These are phyloP conservation scores for Condylura cristata DNA, from an alignment of 2,113 vertebrate genomes.

Conservation along the genomic window DNA sequence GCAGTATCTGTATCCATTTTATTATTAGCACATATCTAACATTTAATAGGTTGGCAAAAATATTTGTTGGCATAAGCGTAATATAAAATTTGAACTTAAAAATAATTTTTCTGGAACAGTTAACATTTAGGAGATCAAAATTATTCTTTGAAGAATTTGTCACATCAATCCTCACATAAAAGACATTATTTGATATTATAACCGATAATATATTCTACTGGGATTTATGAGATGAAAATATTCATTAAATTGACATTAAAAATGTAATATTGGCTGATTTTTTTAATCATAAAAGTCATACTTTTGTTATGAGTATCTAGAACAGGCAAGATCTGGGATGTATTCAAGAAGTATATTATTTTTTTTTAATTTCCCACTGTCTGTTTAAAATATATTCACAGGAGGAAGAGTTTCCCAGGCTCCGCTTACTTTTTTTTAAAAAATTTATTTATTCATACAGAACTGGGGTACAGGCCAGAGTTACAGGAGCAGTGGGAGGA, in stretches of 20 bases:
- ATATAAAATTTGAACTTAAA: slow-evolving; percentile 12
- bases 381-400: slow-evolving; percentile 6
- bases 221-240: slow-evolving; percentile 28
- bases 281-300: slow-evolving; percentile 32
- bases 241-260: slow-evolving; percentile 43
- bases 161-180: not conserved
- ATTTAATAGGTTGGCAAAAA: not conserved
- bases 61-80: not conserved
- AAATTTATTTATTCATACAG: too few relatives aligned
- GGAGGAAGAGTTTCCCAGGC: not conserved
- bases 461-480: too few relatives aligned
- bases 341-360: not conserved
- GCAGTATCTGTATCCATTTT: not conserved
- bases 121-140: not conserved
- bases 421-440: not conserved
- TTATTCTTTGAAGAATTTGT: slow-evolving; percentile 38
- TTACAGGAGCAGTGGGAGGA: too few relatives aligned
- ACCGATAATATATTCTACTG: not conserved
- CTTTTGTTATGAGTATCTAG: not conserved
- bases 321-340: not conserved
- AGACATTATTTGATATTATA: not conserved
- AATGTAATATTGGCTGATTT: not conserved
- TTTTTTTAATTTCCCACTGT: not conserved
- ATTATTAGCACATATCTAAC: not conserved
- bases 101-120: not conserved